Conservation (phyloP, 2,797 vertebrate genomes). For the Prionace glauca region DNA sequence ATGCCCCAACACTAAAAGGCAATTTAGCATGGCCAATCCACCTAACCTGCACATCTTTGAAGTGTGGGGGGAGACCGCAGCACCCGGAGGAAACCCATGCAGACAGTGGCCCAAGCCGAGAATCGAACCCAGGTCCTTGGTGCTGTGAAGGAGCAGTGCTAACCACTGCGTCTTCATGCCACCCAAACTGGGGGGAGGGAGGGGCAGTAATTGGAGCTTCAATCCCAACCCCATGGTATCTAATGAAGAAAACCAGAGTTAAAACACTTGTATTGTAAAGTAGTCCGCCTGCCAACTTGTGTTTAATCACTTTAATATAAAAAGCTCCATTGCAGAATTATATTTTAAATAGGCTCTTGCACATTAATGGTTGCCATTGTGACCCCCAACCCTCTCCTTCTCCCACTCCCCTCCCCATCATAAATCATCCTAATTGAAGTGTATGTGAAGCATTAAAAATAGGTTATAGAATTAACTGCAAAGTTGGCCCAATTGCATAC, state of each 20-base stretch:
- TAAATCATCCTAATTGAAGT: constrained; percentile 28
- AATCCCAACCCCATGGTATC: background rate
- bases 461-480: constrained; percentile 1
- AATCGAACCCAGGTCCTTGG: too few species aligned
- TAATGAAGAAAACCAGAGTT: background rate
- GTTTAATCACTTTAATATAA: background rate
- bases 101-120: too few species aligned
- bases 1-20: too few species aligned
- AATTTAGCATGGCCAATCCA: too few species aligned
- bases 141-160: too few species aligned
- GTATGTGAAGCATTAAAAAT: constrained; percentile 11
- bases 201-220: background rate
- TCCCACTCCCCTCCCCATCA: background rate
- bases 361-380: constrained; percentile 4
- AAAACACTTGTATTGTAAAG: background rate
- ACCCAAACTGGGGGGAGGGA: too few species aligned
- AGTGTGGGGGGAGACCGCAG: too few species aligned
- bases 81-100: too few species aligned
- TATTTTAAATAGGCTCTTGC: constrained; percentile 20
- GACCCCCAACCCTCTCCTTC: background rate
- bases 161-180: too few species aligned
- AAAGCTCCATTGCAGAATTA: background rate
- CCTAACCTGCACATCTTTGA: too few species aligned
- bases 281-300: background rate
- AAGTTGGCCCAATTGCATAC: background rate